phyloP scores from a whole-genome alignment of 2,797 vertebrate genomes.

The Sebastes nivosus region DNA sequence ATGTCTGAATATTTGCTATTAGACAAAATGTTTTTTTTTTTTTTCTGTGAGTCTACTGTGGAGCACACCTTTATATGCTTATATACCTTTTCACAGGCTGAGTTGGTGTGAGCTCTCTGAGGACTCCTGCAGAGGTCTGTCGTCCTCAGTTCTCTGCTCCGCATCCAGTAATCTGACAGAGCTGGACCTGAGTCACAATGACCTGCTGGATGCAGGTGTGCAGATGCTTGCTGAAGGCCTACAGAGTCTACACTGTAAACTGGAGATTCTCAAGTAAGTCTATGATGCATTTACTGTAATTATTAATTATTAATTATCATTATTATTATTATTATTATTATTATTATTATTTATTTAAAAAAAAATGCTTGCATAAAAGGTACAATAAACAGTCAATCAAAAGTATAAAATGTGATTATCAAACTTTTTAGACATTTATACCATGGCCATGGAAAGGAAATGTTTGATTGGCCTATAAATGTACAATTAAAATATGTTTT shows the following conservation, averaged over 20 bases:
- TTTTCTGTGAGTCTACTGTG: too few species aligned
- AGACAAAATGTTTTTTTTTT: too few species aligned
- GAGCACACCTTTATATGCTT: background rate
- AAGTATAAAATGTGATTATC: too few species aligned
- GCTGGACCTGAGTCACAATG: conserved; percentile 57
- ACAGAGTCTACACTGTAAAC: conserved; percentile 26
- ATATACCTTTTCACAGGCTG: conserved; percentile 31
- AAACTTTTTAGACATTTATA: too few species aligned
- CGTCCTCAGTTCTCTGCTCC: conserved; percentile 20
- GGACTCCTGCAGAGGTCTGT: conserved; percentile 36
- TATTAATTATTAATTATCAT: too few species aligned
- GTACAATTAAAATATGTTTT: background rate
- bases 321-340: too few species aligned
- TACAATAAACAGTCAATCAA: too few species aligned
- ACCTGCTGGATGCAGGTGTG: conserved; percentile 55
- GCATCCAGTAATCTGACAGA: conserved; percentile 47
- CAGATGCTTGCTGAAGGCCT: background rate
- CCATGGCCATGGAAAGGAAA: too few species aligned
- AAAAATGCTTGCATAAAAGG: too few species aligned
- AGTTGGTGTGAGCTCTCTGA: conserved; percentile 56
- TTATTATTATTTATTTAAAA: too few species aligned
- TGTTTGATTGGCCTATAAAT: background rate
- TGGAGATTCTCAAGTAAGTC: conserved; percentile 58
- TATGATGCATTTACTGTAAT: background rate
- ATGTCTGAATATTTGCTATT: background rate